phyloP scores from a whole-genome alignment of 2,888 invertebrate genomes.

The Masnerella sp. region DNA sequence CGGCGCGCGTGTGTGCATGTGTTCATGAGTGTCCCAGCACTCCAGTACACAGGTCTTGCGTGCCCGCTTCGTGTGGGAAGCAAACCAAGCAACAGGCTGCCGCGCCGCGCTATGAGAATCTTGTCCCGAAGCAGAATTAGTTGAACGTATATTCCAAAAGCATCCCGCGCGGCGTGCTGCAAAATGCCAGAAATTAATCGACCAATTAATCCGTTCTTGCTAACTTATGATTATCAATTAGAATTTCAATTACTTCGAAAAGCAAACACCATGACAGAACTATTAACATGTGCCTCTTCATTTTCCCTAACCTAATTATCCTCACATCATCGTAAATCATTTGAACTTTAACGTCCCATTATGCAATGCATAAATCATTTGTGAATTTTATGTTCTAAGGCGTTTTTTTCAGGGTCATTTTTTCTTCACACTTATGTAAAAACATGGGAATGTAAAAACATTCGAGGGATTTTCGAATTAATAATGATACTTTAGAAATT shows the following conservation, averaged over 20 bases:
- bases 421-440: too few species aligned
- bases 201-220: not conserved
- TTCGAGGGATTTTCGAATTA: too few species aligned
- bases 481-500: too few species aligned
- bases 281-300: too few species aligned
- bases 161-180: constrained; percentile 1
- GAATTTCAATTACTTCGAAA: too few species aligned
- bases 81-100: constrained; percentile 70
- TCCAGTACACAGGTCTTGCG: constrained; percentile 58
- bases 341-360: constrained; percentile 22
- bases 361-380: constrained; percentile 17
- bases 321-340: constrained; percentile 10
- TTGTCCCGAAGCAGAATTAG: constrained; percentile 61
- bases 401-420: too few species aligned
- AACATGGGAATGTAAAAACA: too few species aligned
- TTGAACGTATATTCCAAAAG: constrained; percentile 37
- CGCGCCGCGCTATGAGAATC: constrained; percentile 63
- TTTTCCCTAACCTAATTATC: constrained; percentile 11
- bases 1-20: constrained; percentile 43
- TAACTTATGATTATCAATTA: too few species aligned
- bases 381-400: too few species aligned
- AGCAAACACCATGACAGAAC: too few species aligned
- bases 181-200: constrained; percentile 9
- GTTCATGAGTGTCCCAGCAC: constrained; percentile 43
- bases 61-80: constrained; percentile 68